Evolutionary conservation across 2,888 invertebrate species (phyloP).

Genomic region (Spatulosminthurus flaviceps): DNA sequence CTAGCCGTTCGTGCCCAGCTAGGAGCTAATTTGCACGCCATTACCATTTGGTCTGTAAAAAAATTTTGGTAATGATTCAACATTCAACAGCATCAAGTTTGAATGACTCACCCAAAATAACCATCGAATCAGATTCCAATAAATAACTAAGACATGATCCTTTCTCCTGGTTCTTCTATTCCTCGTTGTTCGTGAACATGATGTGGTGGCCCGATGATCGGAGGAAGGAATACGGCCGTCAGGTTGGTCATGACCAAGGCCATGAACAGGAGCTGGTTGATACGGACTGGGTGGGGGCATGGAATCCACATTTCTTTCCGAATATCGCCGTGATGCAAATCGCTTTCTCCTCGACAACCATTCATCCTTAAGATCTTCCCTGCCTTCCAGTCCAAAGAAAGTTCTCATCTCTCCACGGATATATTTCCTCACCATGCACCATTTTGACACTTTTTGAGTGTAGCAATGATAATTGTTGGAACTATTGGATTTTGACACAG

Average conservation of each 20-base stretch:
- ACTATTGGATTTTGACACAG: constrained; percentile 40
- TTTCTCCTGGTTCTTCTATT: constrained; percentile 62
- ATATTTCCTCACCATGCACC: constrained; percentile 60
- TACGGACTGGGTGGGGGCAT: constrained; percentile 64
- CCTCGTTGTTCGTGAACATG: constrained; percentile 46
- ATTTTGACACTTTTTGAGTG: constrained; percentile 50
- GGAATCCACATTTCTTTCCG: constrained; percentile 63
- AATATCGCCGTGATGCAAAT: constrained; percentile 62
- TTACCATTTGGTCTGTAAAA: too few relatives aligned
- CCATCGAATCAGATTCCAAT: constrained; percentile 63
- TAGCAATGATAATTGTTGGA: constrained; percentile 43
- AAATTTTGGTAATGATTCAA: too few relatives aligned
- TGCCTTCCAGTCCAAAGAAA: constrained; percentile 54
- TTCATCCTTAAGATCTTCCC: constrained; percentile 58
- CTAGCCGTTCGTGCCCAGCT: too few relatives aligned
- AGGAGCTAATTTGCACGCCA: too few relatives aligned
- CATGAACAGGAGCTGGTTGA: constrained; percentile 55
- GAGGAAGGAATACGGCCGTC: constrained; percentile 57
- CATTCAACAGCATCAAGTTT: too few relatives aligned
- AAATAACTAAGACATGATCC: constrained; percentile 63
- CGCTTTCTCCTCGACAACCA: constrained; percentile 62
- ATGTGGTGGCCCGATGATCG: constrained; percentile 54
- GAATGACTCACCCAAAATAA: constrained; percentile 63
- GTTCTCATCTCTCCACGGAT: constrained; percentile 60
- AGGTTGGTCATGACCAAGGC: constrained; percentile 55